A percentile compares a stretch with the other conserved stretches of the same genome.
These are phyloP conservation scores for Leucophenga varia DNA, from an alignment of 1,140 invertebrate species.

Conservation along the genomic window DNA sequence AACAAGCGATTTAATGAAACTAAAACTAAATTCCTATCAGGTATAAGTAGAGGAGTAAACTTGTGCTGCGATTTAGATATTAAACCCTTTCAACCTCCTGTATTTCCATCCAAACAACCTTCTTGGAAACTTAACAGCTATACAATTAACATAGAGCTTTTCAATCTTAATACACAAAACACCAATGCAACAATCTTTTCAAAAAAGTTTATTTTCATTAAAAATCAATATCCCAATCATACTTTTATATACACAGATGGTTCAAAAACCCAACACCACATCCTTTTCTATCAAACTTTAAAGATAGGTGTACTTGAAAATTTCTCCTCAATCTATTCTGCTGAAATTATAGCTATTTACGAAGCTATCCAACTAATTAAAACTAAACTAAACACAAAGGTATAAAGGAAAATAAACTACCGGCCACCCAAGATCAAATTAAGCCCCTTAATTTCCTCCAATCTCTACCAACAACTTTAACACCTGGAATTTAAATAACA, in stretches of 20 bases:
- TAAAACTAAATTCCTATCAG: not conserved
- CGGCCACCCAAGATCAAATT: slow-evolving; percentile 3
- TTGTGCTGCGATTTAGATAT: not conserved
- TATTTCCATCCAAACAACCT: not conserved
- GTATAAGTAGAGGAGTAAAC: not conserved
- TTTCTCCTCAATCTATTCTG: slow-evolving; percentile 3
- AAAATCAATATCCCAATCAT: no score
- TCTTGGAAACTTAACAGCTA: slow-evolving; percentile 7
- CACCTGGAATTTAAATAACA: not conserved
- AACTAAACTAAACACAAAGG: not conserved
- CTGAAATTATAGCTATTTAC: not conserved
- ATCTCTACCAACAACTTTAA: slow-evolving; percentile 5
- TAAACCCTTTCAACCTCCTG: not conserved
- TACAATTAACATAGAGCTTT: slow-evolving; percentile 8
- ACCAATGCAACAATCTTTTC: not conserved
- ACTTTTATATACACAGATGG: slow-evolving; percentile 7
- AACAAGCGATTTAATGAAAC: no score
- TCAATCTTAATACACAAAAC: slow-evolving; percentile 2
- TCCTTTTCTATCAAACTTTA: slow-evolving; percentile 6
- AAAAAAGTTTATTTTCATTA: not conserved
- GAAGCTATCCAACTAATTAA: not conserved
- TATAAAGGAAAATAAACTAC: slow-evolving; percentile 9
- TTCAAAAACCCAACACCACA: slow-evolving; percentile 2
- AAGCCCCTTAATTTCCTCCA: not conserved
- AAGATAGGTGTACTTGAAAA: slow-evolving; percentile 8